phyloP scores from a whole-genome alignment of 2,113 vertebrate genomes.

The Oncorhynchus keta region DNA sequence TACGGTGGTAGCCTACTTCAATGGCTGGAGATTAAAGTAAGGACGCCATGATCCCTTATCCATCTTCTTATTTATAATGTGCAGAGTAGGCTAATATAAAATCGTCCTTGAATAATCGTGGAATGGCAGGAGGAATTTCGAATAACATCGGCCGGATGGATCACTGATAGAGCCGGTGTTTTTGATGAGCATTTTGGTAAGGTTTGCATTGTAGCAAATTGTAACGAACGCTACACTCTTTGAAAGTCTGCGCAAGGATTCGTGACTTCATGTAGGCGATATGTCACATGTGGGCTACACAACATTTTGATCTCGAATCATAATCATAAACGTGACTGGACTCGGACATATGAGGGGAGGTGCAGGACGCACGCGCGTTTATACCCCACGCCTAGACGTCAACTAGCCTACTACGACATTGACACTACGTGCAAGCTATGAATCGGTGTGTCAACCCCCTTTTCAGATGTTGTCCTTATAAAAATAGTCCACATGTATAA shows the following conservation, averaged over 20 bases:
- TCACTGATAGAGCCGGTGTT: constrained; percentile 6
- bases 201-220: constrained; percentile 12
- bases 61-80: constrained; percentile 12
- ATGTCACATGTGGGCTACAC: background rate
- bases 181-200: constrained; percentile 64
- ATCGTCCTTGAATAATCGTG: background rate
- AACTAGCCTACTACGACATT: too few species aligned
- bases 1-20: constrained; percentile 16
- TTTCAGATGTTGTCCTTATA: too few species aligned
- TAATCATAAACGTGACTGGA: background rate
- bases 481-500: too few species aligned
- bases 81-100: background rate
- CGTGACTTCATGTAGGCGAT: background rate
- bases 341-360: too few species aligned
- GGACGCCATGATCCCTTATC: constrained; percentile 9
- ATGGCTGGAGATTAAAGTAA: background rate
- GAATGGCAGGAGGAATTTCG: constrained; percentile 44
- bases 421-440: too few species aligned
- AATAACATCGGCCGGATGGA: constrained; percentile 24
- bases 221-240: background rate
- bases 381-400: too few species aligned
- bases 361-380: too few species aligned
- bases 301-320: background rate
- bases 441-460: too few species aligned
- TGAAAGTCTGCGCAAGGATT: background rate